Evolutionary conservation across 2,113 vertebrate species (phyloP).

Genomic region (Corvus moneduloides): DNA sequence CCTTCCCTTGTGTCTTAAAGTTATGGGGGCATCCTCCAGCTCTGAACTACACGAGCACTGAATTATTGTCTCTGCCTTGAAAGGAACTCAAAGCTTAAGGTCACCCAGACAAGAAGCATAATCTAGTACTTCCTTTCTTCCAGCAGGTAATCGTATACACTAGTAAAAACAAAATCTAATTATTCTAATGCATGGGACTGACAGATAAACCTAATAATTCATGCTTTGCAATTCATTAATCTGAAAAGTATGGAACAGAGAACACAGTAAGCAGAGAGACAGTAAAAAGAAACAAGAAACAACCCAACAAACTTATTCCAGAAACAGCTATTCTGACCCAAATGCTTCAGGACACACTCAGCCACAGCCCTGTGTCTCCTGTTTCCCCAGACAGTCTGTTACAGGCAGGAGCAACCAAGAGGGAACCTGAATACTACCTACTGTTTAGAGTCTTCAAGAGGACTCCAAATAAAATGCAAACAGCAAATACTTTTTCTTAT

Average conservation of each 20-base stretch:
- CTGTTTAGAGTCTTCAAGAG: not conserved
- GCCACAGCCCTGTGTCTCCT: not conserved
- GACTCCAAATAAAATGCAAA: not conserved
- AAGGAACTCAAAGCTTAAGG: not conserved
- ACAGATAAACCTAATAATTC: not conserved
- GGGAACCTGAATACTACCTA: not conserved
- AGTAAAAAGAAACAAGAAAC: not conserved
- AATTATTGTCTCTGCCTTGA: not conserved
- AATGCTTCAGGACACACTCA: not conserved
- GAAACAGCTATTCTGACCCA: not conserved
- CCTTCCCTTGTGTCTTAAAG: not conserved
- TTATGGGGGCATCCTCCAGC: not conserved
- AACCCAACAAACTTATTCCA: not conserved
- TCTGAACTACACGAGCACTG: not conserved
- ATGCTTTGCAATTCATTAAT: not conserved
- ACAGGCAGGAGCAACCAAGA: not conserved
- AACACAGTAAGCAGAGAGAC: not conserved
- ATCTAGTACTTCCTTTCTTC: not conserved
- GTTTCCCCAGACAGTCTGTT: not conserved
- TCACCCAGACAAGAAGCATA: not conserved
- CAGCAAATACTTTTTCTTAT: not conserved
- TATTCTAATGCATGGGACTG: not conserved
- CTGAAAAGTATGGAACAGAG: not conserved
- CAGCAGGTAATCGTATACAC: not conserved
- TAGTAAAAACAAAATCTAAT: not conserved